These are phyloP conservation scores for Dasysyrphus tricinctus DNA, from an alignment of 2,888 invertebrate genomes.

Conservation along the genomic window DNA sequence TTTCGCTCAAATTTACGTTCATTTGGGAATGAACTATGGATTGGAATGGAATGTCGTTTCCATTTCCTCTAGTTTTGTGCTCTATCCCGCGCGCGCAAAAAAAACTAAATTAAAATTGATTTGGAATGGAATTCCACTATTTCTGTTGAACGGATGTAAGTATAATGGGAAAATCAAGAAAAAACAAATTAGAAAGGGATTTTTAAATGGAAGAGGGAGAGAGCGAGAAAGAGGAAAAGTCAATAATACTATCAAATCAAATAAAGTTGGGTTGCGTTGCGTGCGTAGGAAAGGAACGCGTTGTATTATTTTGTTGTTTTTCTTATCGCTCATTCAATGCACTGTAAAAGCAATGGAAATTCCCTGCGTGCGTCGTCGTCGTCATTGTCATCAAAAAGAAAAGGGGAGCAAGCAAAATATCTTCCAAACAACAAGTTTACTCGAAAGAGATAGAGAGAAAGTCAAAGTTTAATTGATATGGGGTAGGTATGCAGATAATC, in stretches of 20 bases:
- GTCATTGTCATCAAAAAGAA: not conserved
- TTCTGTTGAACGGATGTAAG: slow-evolving; percentile 47
- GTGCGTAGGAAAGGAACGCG: slow-evolving; percentile 28
- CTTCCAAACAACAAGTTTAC: slow-evolving; percentile 4
- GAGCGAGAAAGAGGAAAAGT: slow-evolving; percentile 1
- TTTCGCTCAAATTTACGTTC: slow-evolving; percentile 51
- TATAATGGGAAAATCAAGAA: slow-evolving; percentile 43
- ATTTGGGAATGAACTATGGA: not conserved
- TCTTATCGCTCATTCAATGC: slow-evolving; percentile 40
- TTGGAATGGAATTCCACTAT: slow-evolving; percentile 15
- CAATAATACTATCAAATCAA: slow-evolving; percentile 35
- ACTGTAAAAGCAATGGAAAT: slow-evolving; percentile 50
- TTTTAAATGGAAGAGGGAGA: not conserved
- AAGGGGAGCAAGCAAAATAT: slow-evolving; percentile 17
- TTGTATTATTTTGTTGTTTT: slow-evolving; percentile 44
- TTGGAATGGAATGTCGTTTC: slow-evolving; percentile 58
- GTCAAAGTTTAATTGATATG: slow-evolving; percentile 26
- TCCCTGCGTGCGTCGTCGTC: slow-evolving; percentile 45
- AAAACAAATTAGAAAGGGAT: slow-evolving; percentile 47
- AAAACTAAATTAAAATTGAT: not conserved
- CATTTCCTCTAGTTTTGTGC: slow-evolving; percentile 11
- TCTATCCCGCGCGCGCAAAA: slow-evolving; percentile 43
- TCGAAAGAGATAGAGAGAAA: slow-evolving; percentile 29
- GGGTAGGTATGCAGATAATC: slow-evolving; percentile 1
- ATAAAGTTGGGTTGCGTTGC: slow-evolving; percentile 29